Evolutionary conservation across 2,888 invertebrate species (phyloP), one percentile per base, ranked within the genome.

Genomic region (Unio delphinus): DNA sequence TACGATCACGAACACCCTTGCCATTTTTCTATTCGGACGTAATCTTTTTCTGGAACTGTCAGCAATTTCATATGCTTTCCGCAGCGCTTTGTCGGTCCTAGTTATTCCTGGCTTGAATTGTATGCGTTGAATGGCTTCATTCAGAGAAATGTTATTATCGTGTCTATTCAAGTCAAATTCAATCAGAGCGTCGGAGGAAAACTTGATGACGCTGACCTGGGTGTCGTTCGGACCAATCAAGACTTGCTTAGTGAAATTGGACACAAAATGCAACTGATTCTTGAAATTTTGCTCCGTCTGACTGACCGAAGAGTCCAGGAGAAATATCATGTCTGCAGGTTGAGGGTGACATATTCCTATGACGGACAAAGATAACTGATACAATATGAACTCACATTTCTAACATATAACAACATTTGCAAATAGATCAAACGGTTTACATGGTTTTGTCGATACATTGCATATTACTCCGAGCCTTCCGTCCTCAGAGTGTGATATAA

Each of bases 291-390:
- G 18, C 55, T 73, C 67, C 6, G 69, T 67, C 64, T 64, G 63
- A 59, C 73, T 73, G 17, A 73, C 20, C 5, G 73, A 73, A 3
- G 73, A 69, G 57, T 73, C 73, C 23, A 73, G 57, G 3, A 73
- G 64, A 55, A 73, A 68, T 7, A 73, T 64, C 15, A 69, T 64
- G 54, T 73, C 73, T 15, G 73, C 73, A 15, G 73, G 73, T 8
- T 63, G 61, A 4, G 68, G 65, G 30, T 69, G 69, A 45, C 73
- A 73, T 8, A 66, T 64, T 54, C 61, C 73, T 66, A 60, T 62
- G 20, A 64, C 30, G 18, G 6, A 45, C 15, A 15, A 45, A 45
- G 45, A 45, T 15, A 45, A 45, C 2, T 45, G 15, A 45, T 45
- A 3, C 3, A 45, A 45, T 15, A 45, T 15, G 8, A 45, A 45